Base-by-base conservation (phyloP, 2,113 vertebrate species). In the Rutilus rutilus region DNA sequence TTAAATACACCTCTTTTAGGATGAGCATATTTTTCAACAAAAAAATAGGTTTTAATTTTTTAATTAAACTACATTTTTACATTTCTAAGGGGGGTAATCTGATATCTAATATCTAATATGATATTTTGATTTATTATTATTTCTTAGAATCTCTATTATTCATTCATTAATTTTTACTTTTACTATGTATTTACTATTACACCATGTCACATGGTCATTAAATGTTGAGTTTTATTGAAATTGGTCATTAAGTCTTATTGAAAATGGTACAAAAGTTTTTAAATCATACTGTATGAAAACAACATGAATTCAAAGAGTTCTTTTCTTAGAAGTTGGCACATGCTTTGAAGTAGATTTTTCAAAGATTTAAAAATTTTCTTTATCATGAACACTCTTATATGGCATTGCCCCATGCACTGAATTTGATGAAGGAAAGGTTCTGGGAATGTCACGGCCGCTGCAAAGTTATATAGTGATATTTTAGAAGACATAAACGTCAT, bases 401-500 rank as follows among this genome's bases (percentile, higher is more conserved):
- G 39, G 17, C 6, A 8, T 50, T 75, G 45, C 27, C n/a, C 45
- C 73, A 75, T 17, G n/a, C 42, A 73, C 69, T n/a, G 21, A 10
- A 42, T 42, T n/a, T 5, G 30, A 69, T 36, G 3, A 67, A 33
- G 64, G 42, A 25, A 45, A 14, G 23, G n/a, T 50, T 76, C 25
- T 25, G 42, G 52, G 4, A 15, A 33, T 50, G 4, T n/a, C 23
- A 12, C 14, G 36, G 73, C 47, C 39, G 27, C 45, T 27, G n/a
- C 25, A 19, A 78, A 67, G 42, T 33, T 73, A 6, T 59, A 75
- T 60, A 45, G 17, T 54, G 47, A 59, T 60, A 77, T 69, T 74
- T 60, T 76, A 59, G 60, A 60, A 42, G 57, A 85, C 77, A 25
- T 57, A 39, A 69, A 81, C 11, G 54, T 33, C 50, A 59, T 42